Conservation (phyloP, 2,113 vertebrate species). For the Podarcis raffonei region DNA sequence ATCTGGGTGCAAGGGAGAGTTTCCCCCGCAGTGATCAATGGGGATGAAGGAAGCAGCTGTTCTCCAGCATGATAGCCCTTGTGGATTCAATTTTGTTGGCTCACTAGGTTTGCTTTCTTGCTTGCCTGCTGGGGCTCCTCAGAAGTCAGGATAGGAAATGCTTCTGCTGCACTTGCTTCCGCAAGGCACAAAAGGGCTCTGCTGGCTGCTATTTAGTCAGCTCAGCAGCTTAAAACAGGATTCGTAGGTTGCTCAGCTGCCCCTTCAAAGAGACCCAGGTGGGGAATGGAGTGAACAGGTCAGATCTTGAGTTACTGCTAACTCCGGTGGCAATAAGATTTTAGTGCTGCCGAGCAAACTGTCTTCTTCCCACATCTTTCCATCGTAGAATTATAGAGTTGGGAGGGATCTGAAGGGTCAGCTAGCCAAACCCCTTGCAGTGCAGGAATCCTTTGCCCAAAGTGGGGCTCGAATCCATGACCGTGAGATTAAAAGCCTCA, state of each 20-base stretch:
- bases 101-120: too few relatives aligned
- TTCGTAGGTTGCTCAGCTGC: slow-evolving; percentile 40
- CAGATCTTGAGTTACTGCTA: neutral
- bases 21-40: neutral
- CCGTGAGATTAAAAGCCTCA: too few relatives aligned
- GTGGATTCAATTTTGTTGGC: neutral
- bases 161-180: neutral
- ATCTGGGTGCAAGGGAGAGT: neutral
- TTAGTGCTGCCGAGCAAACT: slow-evolving; percentile 44
- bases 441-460: too few relatives aligned
- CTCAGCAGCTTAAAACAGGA: slow-evolving; percentile 14
- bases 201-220: neutral
- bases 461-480: too few relatives aligned
- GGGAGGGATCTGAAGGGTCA: too few relatives aligned
- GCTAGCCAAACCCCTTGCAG: too few relatives aligned
- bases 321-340: neutral
- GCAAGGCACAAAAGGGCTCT: neutral
- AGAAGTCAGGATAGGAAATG: neutral
- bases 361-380: slow-evolving; percentile 40
- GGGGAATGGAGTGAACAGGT: neutral
- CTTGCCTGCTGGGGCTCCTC: neutral
- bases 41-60: neutral
- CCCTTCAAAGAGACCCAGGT: slow-evolving; percentile 6
- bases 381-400: neutral
- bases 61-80: neutral